Evolutionary conservation across 2,797 vertebrate species (phyloP).

Genomic region (Morelia viridis): DNA sequence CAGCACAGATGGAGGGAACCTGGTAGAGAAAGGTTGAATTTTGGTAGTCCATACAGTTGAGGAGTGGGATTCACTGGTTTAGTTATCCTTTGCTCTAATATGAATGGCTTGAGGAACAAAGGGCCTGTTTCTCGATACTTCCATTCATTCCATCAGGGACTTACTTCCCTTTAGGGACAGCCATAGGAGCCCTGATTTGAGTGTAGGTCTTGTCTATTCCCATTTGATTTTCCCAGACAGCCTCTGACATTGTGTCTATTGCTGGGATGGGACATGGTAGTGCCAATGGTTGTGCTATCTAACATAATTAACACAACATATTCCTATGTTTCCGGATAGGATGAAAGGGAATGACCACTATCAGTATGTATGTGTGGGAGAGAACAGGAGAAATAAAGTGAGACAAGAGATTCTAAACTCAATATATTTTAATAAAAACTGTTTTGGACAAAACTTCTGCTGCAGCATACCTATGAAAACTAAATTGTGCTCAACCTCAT

Average conservation of each 20-base stretch:
- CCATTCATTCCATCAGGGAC: background rate
- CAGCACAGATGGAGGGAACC: background rate
- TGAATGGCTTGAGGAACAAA: background rate
- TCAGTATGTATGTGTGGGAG: background rate
- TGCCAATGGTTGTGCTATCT: background rate
- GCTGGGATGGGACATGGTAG: background rate
- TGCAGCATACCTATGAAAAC: background rate
- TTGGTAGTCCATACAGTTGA: too few species aligned
- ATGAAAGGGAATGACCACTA: background rate
- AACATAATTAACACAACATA: background rate
- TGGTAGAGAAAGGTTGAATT: background rate
- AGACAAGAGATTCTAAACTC: background rate
- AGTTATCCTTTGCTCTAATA: background rate
- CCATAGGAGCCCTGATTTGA: background rate
- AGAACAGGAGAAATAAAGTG: background rate
- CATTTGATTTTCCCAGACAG: background rate
- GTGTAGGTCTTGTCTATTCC: background rate
- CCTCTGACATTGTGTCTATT: background rate
- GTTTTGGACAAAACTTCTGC: background rate
- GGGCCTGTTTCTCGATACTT: background rate
- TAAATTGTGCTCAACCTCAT: background rate
- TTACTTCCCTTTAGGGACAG: background rate
- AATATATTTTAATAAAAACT: background rate
- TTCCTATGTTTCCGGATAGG: background rate
- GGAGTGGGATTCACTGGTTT: too few species aligned